These are phyloP conservation scores for Eupsittula cactorum DNA, from an alignment of 2,113 vertebrate species.

Conservation along the genomic window DNA sequence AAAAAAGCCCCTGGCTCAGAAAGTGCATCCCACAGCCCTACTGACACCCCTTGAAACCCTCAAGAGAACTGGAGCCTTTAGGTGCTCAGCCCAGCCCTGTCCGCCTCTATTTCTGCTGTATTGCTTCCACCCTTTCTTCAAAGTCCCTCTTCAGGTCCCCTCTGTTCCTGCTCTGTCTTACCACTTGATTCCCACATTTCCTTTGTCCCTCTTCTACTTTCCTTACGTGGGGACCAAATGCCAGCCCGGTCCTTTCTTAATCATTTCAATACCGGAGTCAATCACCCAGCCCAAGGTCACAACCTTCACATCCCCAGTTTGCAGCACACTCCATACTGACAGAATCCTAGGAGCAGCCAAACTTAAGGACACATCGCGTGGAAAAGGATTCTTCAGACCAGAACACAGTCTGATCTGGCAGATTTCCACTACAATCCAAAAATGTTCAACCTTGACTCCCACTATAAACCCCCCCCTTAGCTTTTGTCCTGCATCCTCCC, in stretches of 20 bases:
- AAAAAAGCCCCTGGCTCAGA: background rate
- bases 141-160: background rate
- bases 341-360: background rate
- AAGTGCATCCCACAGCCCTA: background rate
- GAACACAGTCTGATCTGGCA: background rate
- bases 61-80: background rate
- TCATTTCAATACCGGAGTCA: background rate
- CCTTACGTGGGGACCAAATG: background rate
- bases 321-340: background rate
- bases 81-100: background rate
- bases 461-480: background rate
- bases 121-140: background rate
- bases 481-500: background rate
- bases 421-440: background rate
- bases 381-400: background rate
- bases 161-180: background rate
- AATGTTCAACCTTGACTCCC: background rate
- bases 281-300: background rate
- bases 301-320: fast-evolving
- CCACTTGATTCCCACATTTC: background rate
- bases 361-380: fast-evolving
- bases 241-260: background rate
- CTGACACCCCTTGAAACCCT: background rate
- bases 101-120: too few species aligned
- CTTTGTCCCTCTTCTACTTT: background rate